These are phyloP conservation scores for Aspidoscelis tigris DNA, from an alignment of 2,113 vertebrate species.

Conservation along the genomic window DNA sequence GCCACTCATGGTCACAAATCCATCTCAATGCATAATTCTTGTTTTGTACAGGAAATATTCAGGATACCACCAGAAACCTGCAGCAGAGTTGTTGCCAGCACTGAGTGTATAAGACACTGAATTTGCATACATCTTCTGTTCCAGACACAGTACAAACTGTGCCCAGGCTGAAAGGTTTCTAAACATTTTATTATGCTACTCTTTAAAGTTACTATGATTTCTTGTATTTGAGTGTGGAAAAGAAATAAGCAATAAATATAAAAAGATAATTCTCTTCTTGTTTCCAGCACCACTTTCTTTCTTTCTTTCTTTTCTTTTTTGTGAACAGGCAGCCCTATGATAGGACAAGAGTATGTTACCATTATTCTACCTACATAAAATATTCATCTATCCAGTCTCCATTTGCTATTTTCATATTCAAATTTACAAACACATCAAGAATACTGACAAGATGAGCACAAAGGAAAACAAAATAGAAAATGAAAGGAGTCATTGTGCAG, in stretches of 20 bases:
- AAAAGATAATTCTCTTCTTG: neutral
- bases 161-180: neutral
- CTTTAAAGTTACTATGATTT: neutral
- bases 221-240: neutral
- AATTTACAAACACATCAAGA: conserved; percentile 22
- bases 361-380: neutral
- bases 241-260: neutral
- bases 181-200: neutral
- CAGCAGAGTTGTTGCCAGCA: too few species aligned
- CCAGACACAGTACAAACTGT: neutral
- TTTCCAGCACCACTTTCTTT: neutral
- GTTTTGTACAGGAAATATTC: too few species aligned
- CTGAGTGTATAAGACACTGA: too few species aligned
- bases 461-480: rapidly evolving
- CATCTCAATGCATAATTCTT: too few species aligned
- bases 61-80: too few species aligned
- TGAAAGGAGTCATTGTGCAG: neutral
- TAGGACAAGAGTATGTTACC: neutral
- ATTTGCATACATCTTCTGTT: neutral
- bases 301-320: neutral
- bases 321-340: neutral
- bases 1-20: too few species aligned
- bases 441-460: conserved; percentile 4
- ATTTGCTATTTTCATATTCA: neutral
- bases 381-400: neutral